Base-by-base conservation (phyloP, 2,888 invertebrate species). In the Nebria brevicollis region DNA sequence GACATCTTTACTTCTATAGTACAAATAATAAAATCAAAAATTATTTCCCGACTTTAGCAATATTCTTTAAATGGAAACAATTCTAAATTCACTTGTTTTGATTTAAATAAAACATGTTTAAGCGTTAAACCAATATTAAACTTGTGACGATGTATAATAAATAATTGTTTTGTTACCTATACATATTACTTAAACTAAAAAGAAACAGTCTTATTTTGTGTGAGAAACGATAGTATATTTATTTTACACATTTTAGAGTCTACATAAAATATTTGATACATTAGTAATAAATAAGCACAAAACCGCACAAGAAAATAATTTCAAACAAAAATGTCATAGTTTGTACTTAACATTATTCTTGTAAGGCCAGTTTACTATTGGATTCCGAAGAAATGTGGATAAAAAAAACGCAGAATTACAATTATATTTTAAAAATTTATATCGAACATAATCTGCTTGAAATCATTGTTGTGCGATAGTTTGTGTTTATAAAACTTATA, bases 301-400 rank as follows among this genome's bases (percentile, higher is more conserved):
- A 65, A 72, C 72, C 65, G 11, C 20, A 41, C 7, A 72, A 72
- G 72, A 77, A 72, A 25, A 77, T 20, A 77, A 77, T 43, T 54
- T n/a, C 54, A 54, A 54, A 54, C 54, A 54, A 54, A 54, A 54
- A 77, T 70, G 77, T 54, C 42, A 68, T 25, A 6, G 65, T 73
- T 66, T 78, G 78, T 78, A 78, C 78, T 78, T 73, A 78, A 78
- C 41, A 72, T 54, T 68, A 75, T 68, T 68, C 79, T 79, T 79
- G 79, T 68, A 75, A 66, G 25, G 74, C 66, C 66, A 68, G 66
- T 54, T 54, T 11, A 54, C 54, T 54, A 54, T 54, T 54, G 54
- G 54, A 54, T 54, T 54, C 54, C 54, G 54, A 8, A 54, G 54
- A 54, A 54, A 54, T 54, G 54, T 54, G 54, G 54, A 2, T 54